These are phyloP conservation scores for Bambusicola thoracicus DNA, from an alignment of 2,113 vertebrate genomes.

Conservation along the genomic window DNA sequence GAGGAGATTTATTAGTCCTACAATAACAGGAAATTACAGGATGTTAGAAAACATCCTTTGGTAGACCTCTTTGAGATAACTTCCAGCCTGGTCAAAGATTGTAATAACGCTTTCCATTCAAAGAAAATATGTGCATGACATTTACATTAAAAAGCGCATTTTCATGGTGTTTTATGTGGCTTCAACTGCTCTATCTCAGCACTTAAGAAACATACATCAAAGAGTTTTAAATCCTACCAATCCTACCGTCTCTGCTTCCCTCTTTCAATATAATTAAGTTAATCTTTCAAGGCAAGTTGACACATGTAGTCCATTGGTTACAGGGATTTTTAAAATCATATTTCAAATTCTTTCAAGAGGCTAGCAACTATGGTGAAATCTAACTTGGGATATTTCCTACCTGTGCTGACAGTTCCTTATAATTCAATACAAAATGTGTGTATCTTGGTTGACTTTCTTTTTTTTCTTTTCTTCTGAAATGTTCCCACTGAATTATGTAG, in stretches of 20 bases:
- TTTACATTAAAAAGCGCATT: constrained; percentile 15
- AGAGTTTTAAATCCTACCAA: constrained; percentile 53
- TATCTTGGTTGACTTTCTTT: constrained; percentile 23
- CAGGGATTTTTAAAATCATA: constrained; percentile 37
- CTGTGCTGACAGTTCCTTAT: constrained; percentile 5
- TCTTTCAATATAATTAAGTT: constrained; percentile 58
- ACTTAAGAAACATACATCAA: constrained; percentile 57
- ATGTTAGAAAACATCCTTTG: neutral
- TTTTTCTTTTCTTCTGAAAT: neutral
- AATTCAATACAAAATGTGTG: constrained; percentile 44
- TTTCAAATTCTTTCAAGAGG: constrained; percentile 28
- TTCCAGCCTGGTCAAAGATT: constrained; percentile 19
- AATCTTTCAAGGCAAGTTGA: constrained; percentile 61
- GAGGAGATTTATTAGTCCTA: neutral
- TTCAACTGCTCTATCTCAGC: constrained; percentile 20
- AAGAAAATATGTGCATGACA: neutral
- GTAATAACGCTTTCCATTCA: neutral
- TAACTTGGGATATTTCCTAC: neutral
- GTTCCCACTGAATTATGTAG: constrained; percentile 1
- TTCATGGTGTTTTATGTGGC: neutral
- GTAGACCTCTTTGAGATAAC: neutral
- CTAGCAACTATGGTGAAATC: constrained; percentile 1
- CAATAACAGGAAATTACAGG: neutral
- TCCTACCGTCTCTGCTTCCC: neutral
- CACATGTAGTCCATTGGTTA: constrained; percentile 56